phyloP scores from a whole-genome alignment of 1,140 invertebrate genomes.

The Drosophila tristis region DNA sequence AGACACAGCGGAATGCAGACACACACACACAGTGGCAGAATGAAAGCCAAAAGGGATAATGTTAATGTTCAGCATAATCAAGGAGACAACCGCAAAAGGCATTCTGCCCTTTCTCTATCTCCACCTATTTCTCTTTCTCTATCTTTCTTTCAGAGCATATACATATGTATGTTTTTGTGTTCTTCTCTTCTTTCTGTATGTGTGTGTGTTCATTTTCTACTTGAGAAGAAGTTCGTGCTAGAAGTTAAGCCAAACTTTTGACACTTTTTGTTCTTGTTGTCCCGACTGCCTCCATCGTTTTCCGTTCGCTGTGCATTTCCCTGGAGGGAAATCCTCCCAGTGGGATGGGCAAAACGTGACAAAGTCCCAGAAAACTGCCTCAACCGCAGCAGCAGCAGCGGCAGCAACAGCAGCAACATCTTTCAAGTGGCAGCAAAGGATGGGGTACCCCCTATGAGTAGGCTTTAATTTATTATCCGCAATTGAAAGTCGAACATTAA shows the following conservation, averaged over 20 bases:
- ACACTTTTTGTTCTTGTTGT: conserved; percentile 53
- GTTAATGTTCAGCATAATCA: conserved; percentile 66
- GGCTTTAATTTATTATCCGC: conserved; percentile 47
- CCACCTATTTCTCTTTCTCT: conserved; percentile 17
- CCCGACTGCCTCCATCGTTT: conserved; percentile 15
- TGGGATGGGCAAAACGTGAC: conserved; percentile 43
- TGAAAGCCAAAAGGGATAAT: conserved; percentile 64
- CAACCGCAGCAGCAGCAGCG: conserved; percentile 27
- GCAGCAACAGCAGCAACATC: conserved; percentile 4
- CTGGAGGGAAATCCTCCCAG: conserved; percentile 19
- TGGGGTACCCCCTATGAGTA: conserved; percentile 48
- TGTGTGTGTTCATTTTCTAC: conserved; percentile 29
- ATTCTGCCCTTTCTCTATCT: conserved; percentile 37
- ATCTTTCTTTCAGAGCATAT: background rate
- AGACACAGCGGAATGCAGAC: conserved; percentile 20
- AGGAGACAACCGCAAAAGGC: conserved; percentile 39
- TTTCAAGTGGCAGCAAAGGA: background rate
- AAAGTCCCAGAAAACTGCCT: conserved; percentile 46
- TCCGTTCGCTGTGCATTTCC: conserved; percentile 12
- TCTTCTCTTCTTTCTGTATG: conserved; percentile 24
- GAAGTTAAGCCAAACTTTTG: conserved; percentile 74
- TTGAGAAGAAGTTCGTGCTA: conserved; percentile 56
- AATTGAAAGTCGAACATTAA: background rate
- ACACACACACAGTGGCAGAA: conserved; percentile 1
- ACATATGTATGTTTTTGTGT: conserved; percentile 22